Conservation (phyloP, 1,140 invertebrate genomes). For the Heliothis virescens region DNA sequence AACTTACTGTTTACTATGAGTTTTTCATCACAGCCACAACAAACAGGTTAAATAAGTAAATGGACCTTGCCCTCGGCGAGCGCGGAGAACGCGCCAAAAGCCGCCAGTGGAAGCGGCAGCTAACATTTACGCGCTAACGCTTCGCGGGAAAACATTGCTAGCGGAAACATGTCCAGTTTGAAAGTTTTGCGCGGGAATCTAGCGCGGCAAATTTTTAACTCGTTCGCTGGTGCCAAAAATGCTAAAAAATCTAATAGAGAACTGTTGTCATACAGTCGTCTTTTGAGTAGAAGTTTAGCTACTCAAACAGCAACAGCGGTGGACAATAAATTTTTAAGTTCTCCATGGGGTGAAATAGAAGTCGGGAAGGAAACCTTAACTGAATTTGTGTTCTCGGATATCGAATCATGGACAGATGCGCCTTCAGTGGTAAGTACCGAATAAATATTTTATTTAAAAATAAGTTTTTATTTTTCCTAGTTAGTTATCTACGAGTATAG, state of each 20-base stretch:
- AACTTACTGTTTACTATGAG: conserved; percentile 47
- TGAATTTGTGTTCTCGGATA: conserved; percentile 85
- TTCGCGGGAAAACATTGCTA: conserved; percentile 70
- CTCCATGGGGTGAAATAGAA: conserved; percentile 84
- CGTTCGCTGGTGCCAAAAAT: conserved; percentile 61
- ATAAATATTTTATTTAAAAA: background rate
- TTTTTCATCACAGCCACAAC: conserved; percentile 53
- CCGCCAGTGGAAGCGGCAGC: conserved; percentile 42
- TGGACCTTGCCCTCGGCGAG: conserved; percentile 78
- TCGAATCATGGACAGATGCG: conserved; percentile 83
- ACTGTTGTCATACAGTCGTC: conserved; percentile 40
- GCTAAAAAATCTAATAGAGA: conserved; percentile 59
- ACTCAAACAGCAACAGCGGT: conserved; percentile 73
- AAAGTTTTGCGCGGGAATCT: conserved; percentile 81
- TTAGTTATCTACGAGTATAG: too few species aligned
- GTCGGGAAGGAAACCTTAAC: conserved; percentile 84
- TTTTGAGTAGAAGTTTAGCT: conserved; percentile 63
- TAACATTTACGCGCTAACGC: conserved; percentile 70
- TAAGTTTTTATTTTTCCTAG: too few species aligned
- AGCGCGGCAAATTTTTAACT: conserved; percentile 72
- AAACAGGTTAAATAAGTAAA: conserved; percentile 58
- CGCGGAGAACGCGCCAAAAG: conserved; percentile 70
- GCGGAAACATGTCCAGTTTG: conserved; percentile 77
- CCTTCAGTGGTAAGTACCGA: conserved; percentile 86
- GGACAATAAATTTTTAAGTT: conserved; percentile 76